These are phyloP conservation scores for Cheilosia vernalis DNA, from an alignment of 2,888 invertebrate species.

Conservation along the genomic window DNA sequence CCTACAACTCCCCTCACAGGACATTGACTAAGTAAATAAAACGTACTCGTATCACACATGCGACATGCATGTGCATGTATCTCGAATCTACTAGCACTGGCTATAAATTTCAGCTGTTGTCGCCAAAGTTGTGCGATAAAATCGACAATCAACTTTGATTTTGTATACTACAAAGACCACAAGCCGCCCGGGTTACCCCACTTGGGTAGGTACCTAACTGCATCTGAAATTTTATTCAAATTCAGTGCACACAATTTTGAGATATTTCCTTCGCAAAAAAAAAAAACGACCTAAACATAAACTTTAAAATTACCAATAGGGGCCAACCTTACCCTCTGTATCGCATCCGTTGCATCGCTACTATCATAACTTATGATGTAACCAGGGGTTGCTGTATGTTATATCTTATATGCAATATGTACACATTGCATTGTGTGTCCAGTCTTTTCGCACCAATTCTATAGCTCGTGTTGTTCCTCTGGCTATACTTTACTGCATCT, in stretches of 20 bases:
- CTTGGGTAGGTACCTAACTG: not conserved
- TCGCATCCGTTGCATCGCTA: constrained; percentile 57
- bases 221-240: constrained; percentile 43
- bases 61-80: too few relatives aligned
- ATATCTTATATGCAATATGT: constrained; percentile 22
- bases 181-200: constrained; percentile 35
- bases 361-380: constrained; percentile 64
- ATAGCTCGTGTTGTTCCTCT: constrained; percentile 23
- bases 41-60: constrained; percentile 1
- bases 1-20: not conserved
- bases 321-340: constrained; percentile 19
- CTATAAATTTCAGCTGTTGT: constrained; percentile 68
- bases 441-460: constrained; percentile 30
- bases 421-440: constrained; percentile 1
- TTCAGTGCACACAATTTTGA: constrained; percentile 34
- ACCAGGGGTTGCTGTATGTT: constrained; percentile 23
- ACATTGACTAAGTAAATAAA: constrained; percentile 15
- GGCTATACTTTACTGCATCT: constrained; percentile 35
- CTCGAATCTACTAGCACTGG: constrained; percentile 20
- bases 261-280: constrained; percentile 28
- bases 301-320: constrained; percentile 54
- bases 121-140: constrained; percentile 65
- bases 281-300: constrained; percentile 25
- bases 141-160: constrained; percentile 61
- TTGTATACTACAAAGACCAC: constrained; percentile 29